phyloP scores from a whole-genome alignment of 2,113 vertebrate species.

The Hypomesus transpacificus region DNA sequence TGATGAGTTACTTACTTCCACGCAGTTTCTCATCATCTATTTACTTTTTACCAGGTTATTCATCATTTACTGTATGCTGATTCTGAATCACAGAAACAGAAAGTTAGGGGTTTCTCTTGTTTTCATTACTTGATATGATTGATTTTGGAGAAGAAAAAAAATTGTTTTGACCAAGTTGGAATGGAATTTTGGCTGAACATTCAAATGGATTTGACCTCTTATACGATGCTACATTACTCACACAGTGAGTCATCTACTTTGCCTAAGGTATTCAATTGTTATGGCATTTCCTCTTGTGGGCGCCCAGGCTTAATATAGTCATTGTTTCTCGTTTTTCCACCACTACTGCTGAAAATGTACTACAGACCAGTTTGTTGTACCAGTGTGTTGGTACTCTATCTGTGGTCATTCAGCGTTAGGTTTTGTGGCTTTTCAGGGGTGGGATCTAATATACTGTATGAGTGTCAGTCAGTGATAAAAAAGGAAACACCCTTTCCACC shows the following conservation, averaged over 20 bases:
- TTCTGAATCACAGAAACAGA: no score
- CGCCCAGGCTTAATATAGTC: background rate
- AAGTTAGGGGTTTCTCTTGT: no score
- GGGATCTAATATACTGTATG: conserved; percentile 30
- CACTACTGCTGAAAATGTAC: background rate
- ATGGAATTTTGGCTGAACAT: conserved; percentile 41
- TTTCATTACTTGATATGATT: no score
- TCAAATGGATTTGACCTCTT: conserved; percentile 21
- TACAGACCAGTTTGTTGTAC: background rate
- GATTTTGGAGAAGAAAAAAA: no score
- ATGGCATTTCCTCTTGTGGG: conserved; percentile 7
- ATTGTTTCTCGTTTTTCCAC: conserved; percentile 5
- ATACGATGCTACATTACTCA: conserved; percentile 46
- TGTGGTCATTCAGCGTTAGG: conserved; percentile 13
- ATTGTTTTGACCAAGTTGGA: conserved; percentile 41
- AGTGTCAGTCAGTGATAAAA: conserved; percentile 65
- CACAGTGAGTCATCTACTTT: conserved; percentile 10
- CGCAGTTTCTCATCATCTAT: no score
- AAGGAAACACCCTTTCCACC: conserved; percentile 36
- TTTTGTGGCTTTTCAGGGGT: conserved; percentile 24
- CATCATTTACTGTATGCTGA: no score
- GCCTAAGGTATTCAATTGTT: conserved; percentile 13
- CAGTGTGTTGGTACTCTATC: background rate
- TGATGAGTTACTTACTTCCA: no score
- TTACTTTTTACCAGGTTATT: no score